Evolutionary conservation across 1,140 invertebrate genomes (phyloP), one percentile per base, ranked within the genome.

Genomic region (Epicauta chinensis): DNA sequence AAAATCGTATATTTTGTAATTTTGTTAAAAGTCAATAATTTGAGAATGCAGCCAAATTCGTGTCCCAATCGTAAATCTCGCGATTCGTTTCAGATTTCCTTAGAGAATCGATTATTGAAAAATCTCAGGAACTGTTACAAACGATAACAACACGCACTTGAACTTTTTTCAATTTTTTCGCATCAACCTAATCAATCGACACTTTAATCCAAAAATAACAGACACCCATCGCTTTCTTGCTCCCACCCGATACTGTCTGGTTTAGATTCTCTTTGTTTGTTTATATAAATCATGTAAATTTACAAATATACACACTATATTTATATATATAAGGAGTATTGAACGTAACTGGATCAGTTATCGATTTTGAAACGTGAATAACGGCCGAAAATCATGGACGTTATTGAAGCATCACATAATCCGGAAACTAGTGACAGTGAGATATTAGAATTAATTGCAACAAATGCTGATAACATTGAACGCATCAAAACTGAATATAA

Each of bases 341-440:
- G 35, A 31, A 15, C n/a, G n/a, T n/a, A n/a, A n/a, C n/a, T n/a
- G n/a, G n/a, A n/a, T n/a, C n/a, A n/a, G n/a, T n/a, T n/a, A n/a
- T n/a, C n/a, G n/a, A n/a, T n/a, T n/a, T n/a, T n/a, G n/a, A n/a
- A n/a, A n/a, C n/a, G n/a, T 35, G 44, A 44, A 16, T 35, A 31
- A n/a, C n/a, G 42, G 0, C 14, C 11, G 12, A 23, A 23, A 2
- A 14, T 12, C 11, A 14, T 31, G 5, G 49, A 43, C 4, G 13
- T n/a, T 5, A 11, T 5, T 23, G 23, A 23, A 23, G 7, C 23
- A 23, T 7, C 23, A 9, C 49, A 35, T 13, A 16, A 29, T 13
- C 16, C 35, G 32, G 47, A 41, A 17, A 35, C 44, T 23, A 57
- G 55, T 53, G 55, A 53, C 39, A 53, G 55, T 53, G 55, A 57